Percentiles rank a stretch among this genome's conserved stretches.
phyloP scores from a whole-genome alignment of 2,888 invertebrate species.

The Cephus spinipes region DNA sequence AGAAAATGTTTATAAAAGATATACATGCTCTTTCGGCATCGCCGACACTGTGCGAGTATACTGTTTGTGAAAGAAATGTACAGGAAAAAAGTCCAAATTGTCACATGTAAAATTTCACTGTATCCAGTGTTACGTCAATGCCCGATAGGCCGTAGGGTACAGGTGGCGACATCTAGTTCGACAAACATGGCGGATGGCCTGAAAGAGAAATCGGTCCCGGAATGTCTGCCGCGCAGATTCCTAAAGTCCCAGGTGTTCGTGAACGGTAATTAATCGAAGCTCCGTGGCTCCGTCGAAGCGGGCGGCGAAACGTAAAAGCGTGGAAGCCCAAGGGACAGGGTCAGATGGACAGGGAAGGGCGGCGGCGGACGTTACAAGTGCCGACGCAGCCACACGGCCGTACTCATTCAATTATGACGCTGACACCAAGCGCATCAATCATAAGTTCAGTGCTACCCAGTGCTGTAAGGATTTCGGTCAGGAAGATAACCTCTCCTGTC shows the following conservation, averaged over 20 bases:
- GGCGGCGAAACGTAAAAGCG: conserved; percentile 51
- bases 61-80: not conserved
- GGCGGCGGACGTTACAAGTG: conserved; percentile 32
- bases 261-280: conserved; percentile 56
- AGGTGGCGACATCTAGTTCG: not conserved
- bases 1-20: not conserved
- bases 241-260: conserved; percentile 49
- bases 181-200: not conserved
- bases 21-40: not conserved
- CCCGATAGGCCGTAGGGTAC: not conserved
- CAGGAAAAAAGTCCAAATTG: not conserved
- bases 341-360: conserved; percentile 10
- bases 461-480: not conserved
- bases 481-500: not conserved
- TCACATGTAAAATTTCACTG: not conserved
- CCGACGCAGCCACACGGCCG: conserved; percentile 44
- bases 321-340: conserved; percentile 36
- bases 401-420: conserved; percentile 65
- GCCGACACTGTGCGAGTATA: not conserved
- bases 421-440: conserved; percentile 62
- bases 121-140: not conserved
- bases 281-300: conserved; percentile 34
- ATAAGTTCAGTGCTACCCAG: conserved; percentile 32
- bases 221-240: conserved; percentile 38
- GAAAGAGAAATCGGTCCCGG: conserved; percentile 16